Base-by-base conservation (phyloP, 64 coral and sea anemone genomes). In the Montipora sp. region DNA sequence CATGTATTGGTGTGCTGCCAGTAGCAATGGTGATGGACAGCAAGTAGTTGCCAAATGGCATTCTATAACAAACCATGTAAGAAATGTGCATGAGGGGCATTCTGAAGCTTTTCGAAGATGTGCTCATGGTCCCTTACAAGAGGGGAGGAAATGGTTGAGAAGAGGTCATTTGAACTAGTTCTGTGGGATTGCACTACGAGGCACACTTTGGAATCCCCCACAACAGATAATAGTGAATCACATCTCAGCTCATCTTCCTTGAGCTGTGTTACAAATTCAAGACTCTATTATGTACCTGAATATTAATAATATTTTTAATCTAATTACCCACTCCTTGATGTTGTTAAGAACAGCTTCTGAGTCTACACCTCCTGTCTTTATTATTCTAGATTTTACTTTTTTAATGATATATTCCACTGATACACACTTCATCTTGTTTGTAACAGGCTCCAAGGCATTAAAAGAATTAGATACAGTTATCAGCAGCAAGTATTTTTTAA, bases 1-100 rank as follows among this genome's bases (percentile, higher is more conserved):
- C 16, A 12, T 89, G 79, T 94, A 94, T 69, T 94, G 92, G 92
- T 89, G 78, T 68, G 87, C 92, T 16, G 79, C 92, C 19, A 77
- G 51, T 20, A 78, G 81, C 59, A 11, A 24, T 8, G 81, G 90
- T 14, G 74, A 92, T 92, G 90, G 81, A 0, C 58, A 92, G 3
- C 49, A 20, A 13, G 60, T 92, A 60, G 55, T 22, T 4, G 51
- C 63, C 6, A 92, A 92, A 73, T 92, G 79, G 90, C 55, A 84
- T 3, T 92, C 80, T 0, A 77, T 83, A 19, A 2, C 61, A 19
- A 92, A 92, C 20, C 90, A 84, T 24, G 72, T 92, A 19, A 61
- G 13, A 5, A 59, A 92, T 65, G 44, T 84, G 2, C 1, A 55
- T 55, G 51, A 55, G 2, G 51, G 51, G 7, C 80, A 77, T 60